Evolutionary conservation across 2,888 invertebrate species (phyloP).

Genomic region (Hemistola chrysoprasaria): DNA sequence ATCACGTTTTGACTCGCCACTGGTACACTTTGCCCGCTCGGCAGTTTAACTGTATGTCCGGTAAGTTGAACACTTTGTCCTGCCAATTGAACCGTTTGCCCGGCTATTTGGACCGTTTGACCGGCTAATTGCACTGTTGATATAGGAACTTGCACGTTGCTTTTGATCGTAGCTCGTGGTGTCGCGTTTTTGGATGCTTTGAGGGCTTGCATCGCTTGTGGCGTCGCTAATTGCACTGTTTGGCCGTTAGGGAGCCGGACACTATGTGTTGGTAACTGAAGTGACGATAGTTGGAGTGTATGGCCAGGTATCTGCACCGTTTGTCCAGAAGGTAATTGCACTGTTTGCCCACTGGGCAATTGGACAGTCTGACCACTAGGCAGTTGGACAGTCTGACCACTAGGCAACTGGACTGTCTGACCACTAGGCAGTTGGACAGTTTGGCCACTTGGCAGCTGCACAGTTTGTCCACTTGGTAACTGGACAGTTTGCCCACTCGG

Average conservation of each 20-base stretch:
- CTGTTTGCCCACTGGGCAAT: constrained; percentile 49
- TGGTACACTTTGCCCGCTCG: constrained; percentile 68
- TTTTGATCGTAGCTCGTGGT: constrained; percentile 41
- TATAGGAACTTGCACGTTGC: constrained; percentile 56
- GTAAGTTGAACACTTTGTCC: constrained; percentile 68
- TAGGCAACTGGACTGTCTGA: constrained; percentile 62
- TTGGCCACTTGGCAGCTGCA: too few species aligned
- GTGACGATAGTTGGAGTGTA: constrained; percentile 57
- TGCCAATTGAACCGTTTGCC: constrained; percentile 65
- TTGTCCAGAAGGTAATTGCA: constrained; percentile 51
- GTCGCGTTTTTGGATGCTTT: constrained; percentile 48
- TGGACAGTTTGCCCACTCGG: too few species aligned
- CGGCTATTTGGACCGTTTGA: constrained; percentile 63
- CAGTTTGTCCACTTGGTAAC: too few species aligned
- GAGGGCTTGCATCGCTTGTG: constrained; percentile 56
- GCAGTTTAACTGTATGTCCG: constrained; percentile 74
- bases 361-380: constrained; percentile 60
- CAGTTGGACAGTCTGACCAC: constrained; percentile 65
- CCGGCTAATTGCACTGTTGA: constrained; percentile 63
- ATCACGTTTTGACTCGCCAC: constrained; percentile 59
- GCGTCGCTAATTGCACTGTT: constrained; percentile 64
- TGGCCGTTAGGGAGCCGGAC: constrained; percentile 68
- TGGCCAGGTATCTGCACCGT: constrained; percentile 36
- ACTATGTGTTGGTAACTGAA: constrained; percentile 63
- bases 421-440: too few species aligned